Percentiles rank a stretch among this genome's conserved stretches.
Conservation (phyloP, 2,888 invertebrate species). For the Dicycla oo region DNA sequence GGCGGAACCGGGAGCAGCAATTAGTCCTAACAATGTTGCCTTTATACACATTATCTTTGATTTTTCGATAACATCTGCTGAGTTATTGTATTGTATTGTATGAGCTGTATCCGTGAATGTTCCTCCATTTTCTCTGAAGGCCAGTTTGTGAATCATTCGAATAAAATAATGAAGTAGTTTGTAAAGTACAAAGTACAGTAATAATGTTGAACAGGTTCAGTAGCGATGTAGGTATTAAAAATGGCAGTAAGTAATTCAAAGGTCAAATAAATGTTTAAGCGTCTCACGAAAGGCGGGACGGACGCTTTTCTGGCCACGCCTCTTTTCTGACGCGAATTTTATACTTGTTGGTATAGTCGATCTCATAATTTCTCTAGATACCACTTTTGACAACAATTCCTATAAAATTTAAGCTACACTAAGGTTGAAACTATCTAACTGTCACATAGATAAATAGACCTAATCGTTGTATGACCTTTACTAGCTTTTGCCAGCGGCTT, state of each 20-base stretch:
- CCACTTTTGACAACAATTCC: background rate
- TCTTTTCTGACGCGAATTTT: constrained; percentile 30
- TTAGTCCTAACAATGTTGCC: constrained; percentile 82
- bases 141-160: constrained; percentile 54
- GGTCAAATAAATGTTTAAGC: constrained; percentile 24
- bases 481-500: too few relatives aligned
- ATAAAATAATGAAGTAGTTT: constrained; percentile 37
- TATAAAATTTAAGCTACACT: background rate
- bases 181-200: constrained; percentile 27
- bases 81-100: constrained; percentile 67
- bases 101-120: constrained; percentile 59
- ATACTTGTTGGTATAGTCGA: background rate
- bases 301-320: constrained; percentile 27
- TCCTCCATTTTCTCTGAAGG: constrained; percentile 50
- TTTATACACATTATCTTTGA: constrained; percentile 75
- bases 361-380: background rate
- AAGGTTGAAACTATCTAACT: too few relatives aligned
- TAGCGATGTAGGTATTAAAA: constrained; percentile 23
- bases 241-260: constrained; percentile 24
- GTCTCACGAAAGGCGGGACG: constrained; percentile 38
- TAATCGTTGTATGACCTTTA: too few relatives aligned
- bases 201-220: constrained; percentile 21
- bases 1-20: constrained; percentile 81
- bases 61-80: constrained; percentile 71
- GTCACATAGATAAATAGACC: too few relatives aligned